Base-by-base conservation (phyloP, 2,797 vertebrate species). In the Rhadinocentrus ornatus region DNA sequence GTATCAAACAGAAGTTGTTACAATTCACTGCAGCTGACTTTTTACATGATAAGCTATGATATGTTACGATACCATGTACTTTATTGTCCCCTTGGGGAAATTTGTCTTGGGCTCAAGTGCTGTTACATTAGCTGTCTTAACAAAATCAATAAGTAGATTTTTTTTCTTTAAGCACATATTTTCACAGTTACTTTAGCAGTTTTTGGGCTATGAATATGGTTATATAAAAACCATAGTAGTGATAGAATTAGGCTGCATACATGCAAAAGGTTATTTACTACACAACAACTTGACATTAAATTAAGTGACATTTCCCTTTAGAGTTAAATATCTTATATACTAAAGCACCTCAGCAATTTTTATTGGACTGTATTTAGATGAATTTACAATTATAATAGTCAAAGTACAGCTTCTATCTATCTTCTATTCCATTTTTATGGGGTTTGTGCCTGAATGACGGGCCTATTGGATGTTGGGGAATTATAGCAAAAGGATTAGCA, bases 301-400 rank as follows among this genome's bases (percentile, higher is more conserved):
- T 44, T 44, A 6, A 2, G 39, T 18, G 39, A 44, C 18, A 18
- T 44, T 44, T 44, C 39, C 39, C 39, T 44, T 44, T 7, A 46
- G 16, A n/a, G 18, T n/a, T 1, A 46, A 46, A 20, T 20, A 46
- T 20, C 18, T 50, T 11, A 22, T 50, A 50, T 11, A n/a, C 46
- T 50, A n/a, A n/a, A n/a, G n/a, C n/a, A n/a, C n/a, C 18, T 9
- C 1, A 16, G 16, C 41, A 48, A 2, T 7, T 67, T 78, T 80
- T 60, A 56, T 24, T 60, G 13, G 1, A 59, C 60, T 66, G 0
- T 22, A 11, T 31, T 60, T 34, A 35, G 62, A 74, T 20, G 3
- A 2, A 0, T 63, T 12, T n/a, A 44, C 12, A 31, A 15, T 1
- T 6, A 31, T 16, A 11, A 27, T 26, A n/a, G 29, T 8, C n/a